A percentile compares a stretch with the other conserved stretches of the same genome.
These are phyloP conservation scores for Dendrolimus pini DNA, from an alignment of 2,888 invertebrate genomes.

Conservation along the genomic window DNA sequence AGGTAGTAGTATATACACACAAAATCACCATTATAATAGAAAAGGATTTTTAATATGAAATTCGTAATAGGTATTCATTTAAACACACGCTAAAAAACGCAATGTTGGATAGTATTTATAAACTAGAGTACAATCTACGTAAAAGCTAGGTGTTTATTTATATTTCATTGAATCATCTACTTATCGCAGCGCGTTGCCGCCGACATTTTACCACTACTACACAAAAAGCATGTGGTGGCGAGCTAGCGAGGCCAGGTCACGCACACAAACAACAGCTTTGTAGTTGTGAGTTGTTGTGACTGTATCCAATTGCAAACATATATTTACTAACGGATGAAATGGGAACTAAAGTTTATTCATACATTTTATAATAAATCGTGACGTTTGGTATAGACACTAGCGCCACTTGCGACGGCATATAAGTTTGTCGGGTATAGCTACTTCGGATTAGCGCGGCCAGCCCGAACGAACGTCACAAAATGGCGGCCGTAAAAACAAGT, in stretches of 20 bases:
- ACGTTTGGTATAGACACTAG: neutral
- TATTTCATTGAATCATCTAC: slow-evolving; percentile 4
- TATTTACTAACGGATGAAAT: neutral
- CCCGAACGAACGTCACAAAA: slow-evolving; percentile 74
- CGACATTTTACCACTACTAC: slow-evolving; percentile 20
- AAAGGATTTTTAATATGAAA: too few relatives aligned
- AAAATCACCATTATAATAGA: too few relatives aligned
- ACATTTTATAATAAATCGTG: neutral
- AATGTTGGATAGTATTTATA: too few relatives aligned
- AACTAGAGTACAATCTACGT: neutral
- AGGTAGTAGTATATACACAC: too few relatives aligned
- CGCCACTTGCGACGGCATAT: neutral
- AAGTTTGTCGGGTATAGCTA: slow-evolving; percentile 13
- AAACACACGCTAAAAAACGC: too few relatives aligned
- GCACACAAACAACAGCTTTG: slow-evolving; percentile 36
- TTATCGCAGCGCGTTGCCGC: slow-evolving; percentile 12
- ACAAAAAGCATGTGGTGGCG: slow-evolving; percentile 13
- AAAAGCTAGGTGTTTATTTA: neutral
- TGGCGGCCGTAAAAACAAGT: slow-evolving; percentile 76
- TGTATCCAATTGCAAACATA: neutral
- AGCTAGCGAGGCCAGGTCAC: slow-evolving; percentile 33
- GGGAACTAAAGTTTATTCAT: neutral
- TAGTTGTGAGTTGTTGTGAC: slow-evolving; percentile 10
- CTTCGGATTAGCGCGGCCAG: slow-evolving; percentile 65
- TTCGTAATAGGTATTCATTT: too few relatives aligned